Conservation (phyloP, 1,140 invertebrate genomes). For the Anastrepha ludens region DNA sequence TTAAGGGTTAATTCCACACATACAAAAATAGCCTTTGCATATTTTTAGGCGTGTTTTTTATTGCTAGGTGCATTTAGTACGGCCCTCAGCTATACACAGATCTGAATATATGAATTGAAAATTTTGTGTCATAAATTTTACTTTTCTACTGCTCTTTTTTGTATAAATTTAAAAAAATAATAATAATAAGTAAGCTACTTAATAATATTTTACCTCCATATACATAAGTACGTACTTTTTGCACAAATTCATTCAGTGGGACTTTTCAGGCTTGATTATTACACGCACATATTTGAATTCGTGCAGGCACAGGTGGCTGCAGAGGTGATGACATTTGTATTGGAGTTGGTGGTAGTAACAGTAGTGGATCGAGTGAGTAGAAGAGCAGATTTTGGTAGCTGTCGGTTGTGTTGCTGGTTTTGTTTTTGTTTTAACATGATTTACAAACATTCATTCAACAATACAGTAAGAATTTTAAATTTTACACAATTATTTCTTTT, state of each 20-base stretch:
- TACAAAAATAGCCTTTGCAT: too few relatives aligned
- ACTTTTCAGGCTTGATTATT: conserved; percentile 56
- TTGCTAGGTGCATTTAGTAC: too few relatives aligned
- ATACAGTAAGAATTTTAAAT: conserved; percentile 5
- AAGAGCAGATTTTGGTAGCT: conserved; percentile 43
- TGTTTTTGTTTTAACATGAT: conserved; percentile 39
- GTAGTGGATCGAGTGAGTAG: conserved; percentile 36
- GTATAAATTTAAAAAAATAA: too few relatives aligned
- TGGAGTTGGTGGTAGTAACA: neutral
- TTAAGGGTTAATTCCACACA: too few relatives aligned
- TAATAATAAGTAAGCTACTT: too few relatives aligned
- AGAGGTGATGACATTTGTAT: neutral
- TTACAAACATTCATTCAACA: conserved; percentile 51
- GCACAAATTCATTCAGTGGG: conserved; percentile 54
- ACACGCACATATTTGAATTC: neutral
- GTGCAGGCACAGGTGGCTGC: neutral
- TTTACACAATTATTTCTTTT: neutral
- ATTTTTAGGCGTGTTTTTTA: neutral
- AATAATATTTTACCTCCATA: neutral
- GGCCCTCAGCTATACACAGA: too few relatives aligned
- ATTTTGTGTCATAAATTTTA: too few relatives aligned
- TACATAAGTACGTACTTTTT: conserved; percentile 12
- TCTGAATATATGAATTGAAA: too few relatives aligned
- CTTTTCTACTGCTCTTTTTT: too few relatives aligned
- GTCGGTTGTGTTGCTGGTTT: conserved; percentile 6